Base-by-base conservation (phyloP, 2,888 invertebrate genomes). In the Coenonympha glycerion region DNA sequence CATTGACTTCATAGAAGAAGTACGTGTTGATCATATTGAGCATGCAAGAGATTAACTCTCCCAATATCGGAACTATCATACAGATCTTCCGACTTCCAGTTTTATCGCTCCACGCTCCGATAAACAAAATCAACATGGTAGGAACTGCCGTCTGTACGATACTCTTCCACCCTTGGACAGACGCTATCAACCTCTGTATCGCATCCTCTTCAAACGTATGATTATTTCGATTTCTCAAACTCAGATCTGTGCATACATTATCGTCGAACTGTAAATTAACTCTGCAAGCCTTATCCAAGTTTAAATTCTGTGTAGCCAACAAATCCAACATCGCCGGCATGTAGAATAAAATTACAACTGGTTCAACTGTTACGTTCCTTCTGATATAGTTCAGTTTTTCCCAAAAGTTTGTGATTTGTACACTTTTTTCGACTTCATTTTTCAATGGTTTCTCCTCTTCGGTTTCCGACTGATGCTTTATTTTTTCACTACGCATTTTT, bases 251-350 rank as follows among this genome's bases (percentile, higher is more conserved):
- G 68, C 95, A 95, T 0, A 94, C 90, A 37, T 88, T 88, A 42
- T 91, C 90, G 0, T 90, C 85, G 61, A 92, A 94, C 0, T 80
- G 88, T 59, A 95, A 82, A 69, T 95, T 95, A 0, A 95, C 95
- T 33, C 93, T 82, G 64, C 95, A 95, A 95, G n/a, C n/a, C n/a
- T n/a, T n/a, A n/a, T n/a, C n/a, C n/a, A n/a, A n/a, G n/a, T n/a
- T n/a, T n/a, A n/a, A 79, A 77, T 95, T 95, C 73, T 95, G 95
- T 5, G 93, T 93, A 22, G 94, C 94, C 57, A 95, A 69, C 62
- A 91, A 90, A 0, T 93, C 92, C 15, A 91, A 61, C 0, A 90
- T 88, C 62, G 90, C 90, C 1, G 92, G 91, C 85, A 91, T 89
- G 36, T 92, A 89, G 67, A 91, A 92, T 44, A 90, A 81, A 1